phyloP scores from a whole-genome alignment of 2,113 vertebrate species.

The Calypte anna region DNA sequence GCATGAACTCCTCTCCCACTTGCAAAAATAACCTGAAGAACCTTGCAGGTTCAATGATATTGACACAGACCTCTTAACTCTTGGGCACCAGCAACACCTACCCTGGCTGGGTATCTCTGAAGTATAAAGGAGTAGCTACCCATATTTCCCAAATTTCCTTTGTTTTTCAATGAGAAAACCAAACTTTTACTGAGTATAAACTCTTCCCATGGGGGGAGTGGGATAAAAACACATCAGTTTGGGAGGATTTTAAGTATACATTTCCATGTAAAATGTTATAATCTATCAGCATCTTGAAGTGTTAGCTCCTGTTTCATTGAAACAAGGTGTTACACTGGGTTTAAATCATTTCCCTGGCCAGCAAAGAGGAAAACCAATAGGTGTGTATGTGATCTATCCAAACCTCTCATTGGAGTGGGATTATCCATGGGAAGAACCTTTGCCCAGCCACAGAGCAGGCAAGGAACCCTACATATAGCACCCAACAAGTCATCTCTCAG shows the following conservation, averaged over 20 bases:
- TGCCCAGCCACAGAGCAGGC: not conserved
- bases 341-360: not conserved
- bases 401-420: not conserved
- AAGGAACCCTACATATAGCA: not conserved
- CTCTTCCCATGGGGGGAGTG: not conserved
- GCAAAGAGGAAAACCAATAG: not conserved
- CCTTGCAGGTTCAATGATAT: not conserved
- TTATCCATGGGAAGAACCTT: not conserved
- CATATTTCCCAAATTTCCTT: not conserved
- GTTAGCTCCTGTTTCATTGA: slow-evolving; percentile 11
- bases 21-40: not conserved
- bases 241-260: not conserved
- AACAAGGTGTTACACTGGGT: not conserved
- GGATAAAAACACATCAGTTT: rapidly evolving
- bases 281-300: not conserved
- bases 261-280: slow-evolving; percentile 14
- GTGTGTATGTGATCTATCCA: not conserved
- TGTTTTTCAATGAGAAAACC: not conserved
- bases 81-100: slow-evolving; percentile 6
- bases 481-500: not conserved
- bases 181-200: not conserved
- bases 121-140: not conserved
- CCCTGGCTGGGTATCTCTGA: not conserved
- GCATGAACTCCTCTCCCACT: not conserved
- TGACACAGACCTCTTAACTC: not conserved